Conservation (phyloP, 2,888 invertebrate genomes). For the Zhengitettix transpicula region DNA sequence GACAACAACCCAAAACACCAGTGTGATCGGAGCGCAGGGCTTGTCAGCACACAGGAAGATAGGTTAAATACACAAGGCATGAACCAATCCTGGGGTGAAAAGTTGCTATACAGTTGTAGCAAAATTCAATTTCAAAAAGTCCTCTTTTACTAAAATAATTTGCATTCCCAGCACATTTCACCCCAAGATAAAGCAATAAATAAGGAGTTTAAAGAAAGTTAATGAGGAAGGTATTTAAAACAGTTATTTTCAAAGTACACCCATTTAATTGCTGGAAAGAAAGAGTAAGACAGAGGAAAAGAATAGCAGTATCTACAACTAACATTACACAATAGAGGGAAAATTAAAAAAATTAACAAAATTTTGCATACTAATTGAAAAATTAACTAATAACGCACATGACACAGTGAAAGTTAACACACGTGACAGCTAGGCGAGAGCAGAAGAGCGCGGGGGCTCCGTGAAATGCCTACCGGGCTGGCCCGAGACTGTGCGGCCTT, state of each 20-base stretch:
- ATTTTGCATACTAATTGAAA: constrained; percentile 13
- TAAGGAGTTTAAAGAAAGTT: constrained; percentile 5
- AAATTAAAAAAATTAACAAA: constrained; percentile 12
- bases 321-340: constrained; percentile 8
- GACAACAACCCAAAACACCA: constrained; percentile 11
- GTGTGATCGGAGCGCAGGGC: constrained; percentile 13
- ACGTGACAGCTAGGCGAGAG: constrained; percentile 13
- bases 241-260: constrained; percentile 10
- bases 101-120: neutral
- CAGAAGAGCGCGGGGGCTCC: constrained; percentile 13
- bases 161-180: constrained; percentile 1
- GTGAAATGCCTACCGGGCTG: constrained; percentile 57
- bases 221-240: constrained; percentile 3
- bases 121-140: neutral
- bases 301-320: constrained; percentile 11
- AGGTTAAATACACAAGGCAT: constrained; percentile 2
- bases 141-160: too few relatives aligned
- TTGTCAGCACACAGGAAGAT: constrained; percentile 13
- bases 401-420: constrained; percentile 9
- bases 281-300: constrained; percentile 13
- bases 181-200: constrained; percentile 6
- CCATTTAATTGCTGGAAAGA: constrained; percentile 14
- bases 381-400: constrained; percentile 11
- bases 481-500: constrained; percentile 92
- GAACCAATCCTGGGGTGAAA: constrained; percentile 2